Conservation (phyloP, 2,888 invertebrate genomes). For the Pseudococcus longispinus region DNA sequence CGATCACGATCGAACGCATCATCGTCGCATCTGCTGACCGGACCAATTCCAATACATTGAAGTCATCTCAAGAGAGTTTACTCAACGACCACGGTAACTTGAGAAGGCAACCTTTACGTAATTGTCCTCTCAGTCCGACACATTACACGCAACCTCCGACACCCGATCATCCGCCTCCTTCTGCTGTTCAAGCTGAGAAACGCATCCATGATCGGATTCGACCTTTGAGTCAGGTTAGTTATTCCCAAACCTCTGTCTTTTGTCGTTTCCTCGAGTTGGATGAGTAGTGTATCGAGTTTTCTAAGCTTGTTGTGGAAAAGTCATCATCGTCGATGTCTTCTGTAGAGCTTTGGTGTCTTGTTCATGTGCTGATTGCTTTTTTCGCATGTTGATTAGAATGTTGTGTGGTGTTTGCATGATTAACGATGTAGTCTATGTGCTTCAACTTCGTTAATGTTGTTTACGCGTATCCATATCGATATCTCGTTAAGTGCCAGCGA, state of each 20-base stretch:
- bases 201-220: constrained; percentile 89
- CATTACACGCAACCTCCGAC: constrained; percentile 92
- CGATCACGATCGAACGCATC: constrained; percentile 58
- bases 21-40: constrained; percentile 57
- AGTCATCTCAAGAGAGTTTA: constrained; percentile 68
- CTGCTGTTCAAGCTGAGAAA: constrained; percentile 85
- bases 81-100: constrained; percentile 65
- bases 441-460: not conserved
- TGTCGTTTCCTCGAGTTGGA: not conserved
- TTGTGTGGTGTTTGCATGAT: not conserved
- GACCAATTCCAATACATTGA: constrained; percentile 26
- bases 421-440: not conserved
- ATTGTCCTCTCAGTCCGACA: constrained; percentile 82
- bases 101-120: constrained; percentile 62
- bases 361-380: not conserved
- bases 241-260: not conserved
- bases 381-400: not conserved
- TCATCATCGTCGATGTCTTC: not conserved
- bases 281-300: not conserved
- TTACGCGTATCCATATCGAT: not conserved
- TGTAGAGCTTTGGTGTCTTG: not conserved
- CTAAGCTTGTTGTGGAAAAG: not conserved
- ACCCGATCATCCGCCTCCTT: constrained; percentile 92
- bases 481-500: not conserved
- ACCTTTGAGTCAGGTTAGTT: constrained; percentile 85